A percentile compares a stretch with the other conserved stretches of the same genome.
Evolutionary conservation across 2,113 vertebrate species (phyloP).

Genomic region (Mohoua ochrocephala): DNA sequence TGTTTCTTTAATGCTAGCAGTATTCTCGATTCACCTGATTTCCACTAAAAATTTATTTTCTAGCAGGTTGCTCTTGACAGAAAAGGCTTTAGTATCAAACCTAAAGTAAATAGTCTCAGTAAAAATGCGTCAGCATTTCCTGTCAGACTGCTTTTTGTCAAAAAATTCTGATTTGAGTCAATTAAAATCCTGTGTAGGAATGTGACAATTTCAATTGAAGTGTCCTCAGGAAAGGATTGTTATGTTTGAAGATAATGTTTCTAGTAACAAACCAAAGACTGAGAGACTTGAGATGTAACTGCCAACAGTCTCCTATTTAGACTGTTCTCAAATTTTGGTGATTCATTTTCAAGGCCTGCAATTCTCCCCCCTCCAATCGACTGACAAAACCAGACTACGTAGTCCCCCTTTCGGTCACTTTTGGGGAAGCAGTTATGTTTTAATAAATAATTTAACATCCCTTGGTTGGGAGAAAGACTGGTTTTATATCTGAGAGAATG

Average conservation of each 20-base stretch:
- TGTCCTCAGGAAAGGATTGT: background rate
- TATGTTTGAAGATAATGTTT: background rate
- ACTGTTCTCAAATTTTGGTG: background rate
- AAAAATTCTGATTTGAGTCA: background rate
- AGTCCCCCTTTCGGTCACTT: background rate
- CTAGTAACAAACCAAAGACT: background rate
- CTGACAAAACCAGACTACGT: background rate
- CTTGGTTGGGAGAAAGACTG: background rate
- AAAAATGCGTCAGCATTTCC: background rate
- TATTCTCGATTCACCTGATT: background rate
- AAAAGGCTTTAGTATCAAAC: background rate
- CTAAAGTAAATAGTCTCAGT: background rate
- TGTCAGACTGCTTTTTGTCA: background rate
- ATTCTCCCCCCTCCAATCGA: accelerated
- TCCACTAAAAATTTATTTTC: background rate
- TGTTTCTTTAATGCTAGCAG: background rate
- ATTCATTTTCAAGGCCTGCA: background rate
- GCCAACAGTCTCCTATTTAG: background rate
- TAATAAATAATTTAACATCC: background rate
- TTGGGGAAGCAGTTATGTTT: background rate
- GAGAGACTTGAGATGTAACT: background rate
- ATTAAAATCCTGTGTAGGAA: background rate
- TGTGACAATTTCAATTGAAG: background rate
- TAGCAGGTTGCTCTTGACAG: background rate
- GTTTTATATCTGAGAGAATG: background rate